These are phyloP conservation scores for Didymodactylos carnosus DNA, from an alignment of 2,888 invertebrate genomes.

Conservation along the genomic window DNA sequence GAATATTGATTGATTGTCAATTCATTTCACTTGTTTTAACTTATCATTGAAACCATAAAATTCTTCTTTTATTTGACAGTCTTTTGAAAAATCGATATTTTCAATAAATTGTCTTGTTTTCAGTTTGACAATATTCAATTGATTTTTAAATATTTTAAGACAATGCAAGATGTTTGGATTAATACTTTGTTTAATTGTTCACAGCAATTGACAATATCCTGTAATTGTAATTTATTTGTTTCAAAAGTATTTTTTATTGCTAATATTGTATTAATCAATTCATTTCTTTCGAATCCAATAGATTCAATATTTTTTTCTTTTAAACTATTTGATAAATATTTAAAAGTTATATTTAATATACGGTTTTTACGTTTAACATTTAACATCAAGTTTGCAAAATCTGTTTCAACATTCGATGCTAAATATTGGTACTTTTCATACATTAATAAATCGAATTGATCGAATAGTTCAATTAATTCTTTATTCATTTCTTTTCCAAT, in stretches of 20 bases:
- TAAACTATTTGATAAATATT: not conserved
- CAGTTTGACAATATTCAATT: not conserved
- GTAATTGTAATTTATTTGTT: not conserved
- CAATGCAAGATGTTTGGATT: not conserved
- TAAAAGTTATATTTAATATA: not conserved
- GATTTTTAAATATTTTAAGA: not conserved
- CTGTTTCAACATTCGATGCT: not conserved
- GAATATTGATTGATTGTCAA: not conserved
- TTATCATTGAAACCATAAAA: not conserved
- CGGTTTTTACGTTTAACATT: not conserved
- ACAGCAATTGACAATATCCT: not conserved
- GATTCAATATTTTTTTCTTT: not conserved
- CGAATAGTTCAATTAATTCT: too few relatives aligned
- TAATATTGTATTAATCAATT: not conserved
- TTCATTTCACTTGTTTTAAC: not conserved
- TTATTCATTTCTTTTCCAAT: too few relatives aligned
- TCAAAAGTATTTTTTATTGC: not conserved
- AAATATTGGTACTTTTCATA: not conserved
- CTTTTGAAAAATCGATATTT: not conserved
- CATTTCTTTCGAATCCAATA: not conserved
- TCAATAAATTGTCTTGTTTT: not conserved
- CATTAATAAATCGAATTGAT: too few relatives aligned
- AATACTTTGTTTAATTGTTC: not conserved
- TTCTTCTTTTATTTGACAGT: not conserved
- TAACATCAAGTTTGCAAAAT: not conserved